A percentile compares a stretch with the other conserved stretches of the same genome.
Evolutionary conservation across 2,797 vertebrate species (phyloP).

Genomic region (Chelmon rostratus): DNA sequence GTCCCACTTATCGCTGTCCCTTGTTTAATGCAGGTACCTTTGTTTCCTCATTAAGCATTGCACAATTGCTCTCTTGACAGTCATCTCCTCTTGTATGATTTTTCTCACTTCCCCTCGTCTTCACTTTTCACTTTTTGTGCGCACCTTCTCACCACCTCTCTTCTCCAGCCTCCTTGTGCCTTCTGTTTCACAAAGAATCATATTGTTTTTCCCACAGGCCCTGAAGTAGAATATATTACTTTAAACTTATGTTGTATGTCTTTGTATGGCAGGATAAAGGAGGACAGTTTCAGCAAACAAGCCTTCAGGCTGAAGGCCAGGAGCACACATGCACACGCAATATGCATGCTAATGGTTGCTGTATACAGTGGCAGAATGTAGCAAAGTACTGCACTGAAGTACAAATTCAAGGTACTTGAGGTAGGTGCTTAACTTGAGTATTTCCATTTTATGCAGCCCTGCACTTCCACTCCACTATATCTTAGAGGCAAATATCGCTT

Average conservation of each 20-base stretch:
- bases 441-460: background rate
- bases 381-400: background rate
- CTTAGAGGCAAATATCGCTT: background rate
- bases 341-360: background rate
- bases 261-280: background rate
- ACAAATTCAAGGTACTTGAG: no score
- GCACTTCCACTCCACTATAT: background rate
- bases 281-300: slow-evolving; percentile 1
- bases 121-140: no score
- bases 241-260: background rate
- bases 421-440: no score
- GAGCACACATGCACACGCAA: background rate
- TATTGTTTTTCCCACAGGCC: background rate
- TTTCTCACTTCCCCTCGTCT: background rate
- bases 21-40: slow-evolving; percentile 36
- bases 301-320: background rate
- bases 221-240: background rate
- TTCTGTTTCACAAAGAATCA: background rate
- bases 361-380: background rate
- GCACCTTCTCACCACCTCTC: background rate
- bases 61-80: slow-evolving; percentile 33
- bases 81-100: slow-evolving; percentile 4
- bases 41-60: slow-evolving; percentile 43
- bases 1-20: slow-evolving; percentile 56
- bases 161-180: background rate